Percentiles rank a stretch among this genome's conserved stretches.
These are phyloP conservation scores for Acromyrmex echinatior DNA, from an alignment of 1,140 invertebrate genomes.

Conservation along the genomic window DNA sequence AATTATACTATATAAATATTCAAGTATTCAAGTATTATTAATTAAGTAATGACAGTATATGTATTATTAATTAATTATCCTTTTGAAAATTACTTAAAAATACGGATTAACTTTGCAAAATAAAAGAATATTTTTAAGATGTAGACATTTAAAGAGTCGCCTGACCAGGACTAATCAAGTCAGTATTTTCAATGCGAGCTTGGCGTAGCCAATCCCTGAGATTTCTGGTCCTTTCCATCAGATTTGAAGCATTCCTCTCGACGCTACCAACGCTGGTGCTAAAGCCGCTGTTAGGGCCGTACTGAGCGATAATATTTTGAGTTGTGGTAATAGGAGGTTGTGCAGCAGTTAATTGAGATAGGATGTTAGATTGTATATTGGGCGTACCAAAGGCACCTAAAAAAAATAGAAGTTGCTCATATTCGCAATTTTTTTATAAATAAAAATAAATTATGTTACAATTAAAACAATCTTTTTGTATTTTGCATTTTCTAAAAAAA, in stretches of 20 bases:
- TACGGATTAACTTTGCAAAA: slow-evolving; percentile 2
- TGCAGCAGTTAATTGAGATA: slow-evolving; percentile 82
- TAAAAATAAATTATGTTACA: background rate
- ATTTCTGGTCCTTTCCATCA: slow-evolving; percentile 89
- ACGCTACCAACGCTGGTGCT: slow-evolving; percentile 85
- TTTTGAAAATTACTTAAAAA: background rate
- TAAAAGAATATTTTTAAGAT: background rate
- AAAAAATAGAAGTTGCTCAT: background rate
- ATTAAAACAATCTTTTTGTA: background rate
- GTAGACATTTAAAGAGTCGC: slow-evolving; percentile 81
- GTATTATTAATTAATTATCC: background rate
- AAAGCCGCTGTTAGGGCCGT: slow-evolving; percentile 84
- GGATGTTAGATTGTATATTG: slow-evolving; percentile 85
- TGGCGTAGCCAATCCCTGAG: slow-evolving; percentile 90
- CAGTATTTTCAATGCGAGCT: slow-evolving; percentile 84
- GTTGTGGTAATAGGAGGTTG: slow-evolving; percentile 81
- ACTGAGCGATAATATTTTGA: slow-evolving; percentile 86
- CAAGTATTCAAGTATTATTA: slow-evolving; percentile 1
- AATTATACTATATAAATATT: slow-evolving; percentile 25
- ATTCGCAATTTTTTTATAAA: background rate
- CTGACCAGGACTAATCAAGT: slow-evolving; percentile 83
- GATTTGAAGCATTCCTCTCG: slow-evolving; percentile 86
- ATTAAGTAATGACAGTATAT: background rate
- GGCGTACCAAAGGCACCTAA: slow-evolving; percentile 83
- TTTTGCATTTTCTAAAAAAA: background rate